Conservation (phyloP, 2,797 vertebrate genomes). For the Phoxinus dragarum region DNA sequence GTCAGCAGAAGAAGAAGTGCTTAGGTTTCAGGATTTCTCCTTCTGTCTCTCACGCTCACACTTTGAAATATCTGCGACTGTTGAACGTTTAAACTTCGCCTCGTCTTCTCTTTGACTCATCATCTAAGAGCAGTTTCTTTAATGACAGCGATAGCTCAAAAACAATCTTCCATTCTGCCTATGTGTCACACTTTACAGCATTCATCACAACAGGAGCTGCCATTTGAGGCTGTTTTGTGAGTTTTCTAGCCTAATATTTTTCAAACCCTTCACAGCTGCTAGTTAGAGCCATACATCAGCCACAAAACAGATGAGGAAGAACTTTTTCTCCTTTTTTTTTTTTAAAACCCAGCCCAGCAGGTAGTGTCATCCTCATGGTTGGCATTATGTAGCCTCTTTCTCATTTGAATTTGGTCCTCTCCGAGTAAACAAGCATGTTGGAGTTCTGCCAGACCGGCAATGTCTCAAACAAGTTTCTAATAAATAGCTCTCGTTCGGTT, state of each 20-base stretch:
- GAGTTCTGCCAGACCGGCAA: constrained; percentile 51
- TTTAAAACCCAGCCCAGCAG: constrained; percentile 1
- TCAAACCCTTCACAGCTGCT: constrained; percentile 32
- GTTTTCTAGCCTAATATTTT: constrained; percentile 10
- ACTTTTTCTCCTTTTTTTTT: background rate
- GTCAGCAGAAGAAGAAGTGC: background rate
- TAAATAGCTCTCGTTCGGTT: constrained; percentile 60
- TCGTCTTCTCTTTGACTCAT: constrained; percentile 36
- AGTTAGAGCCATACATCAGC: constrained; percentile 37
- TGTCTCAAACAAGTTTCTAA: constrained; percentile 60
- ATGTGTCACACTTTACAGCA: constrained; percentile 15
- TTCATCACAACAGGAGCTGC: constrained; percentile 30
- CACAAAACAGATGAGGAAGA: constrained; percentile 35
- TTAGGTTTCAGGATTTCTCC: constrained; percentile 27
- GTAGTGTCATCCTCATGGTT: constrained; percentile 25
- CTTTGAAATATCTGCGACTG: background rate
- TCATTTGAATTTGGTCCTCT: constrained; percentile 49
- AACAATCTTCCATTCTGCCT: constrained; percentile 16
- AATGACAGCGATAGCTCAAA: constrained; percentile 42
- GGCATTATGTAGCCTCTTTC: constrained; percentile 42
- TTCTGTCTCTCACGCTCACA: background rate
- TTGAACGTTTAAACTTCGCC: constrained; percentile 2
- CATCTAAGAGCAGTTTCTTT: constrained; percentile 22
- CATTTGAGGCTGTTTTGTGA: constrained; percentile 24
- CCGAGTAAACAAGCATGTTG: constrained; percentile 46